Evolutionary conservation across 53 echinoderm and acorn worm genomes (phyloP).

Genomic region (Holothuria leucospilota): DNA sequence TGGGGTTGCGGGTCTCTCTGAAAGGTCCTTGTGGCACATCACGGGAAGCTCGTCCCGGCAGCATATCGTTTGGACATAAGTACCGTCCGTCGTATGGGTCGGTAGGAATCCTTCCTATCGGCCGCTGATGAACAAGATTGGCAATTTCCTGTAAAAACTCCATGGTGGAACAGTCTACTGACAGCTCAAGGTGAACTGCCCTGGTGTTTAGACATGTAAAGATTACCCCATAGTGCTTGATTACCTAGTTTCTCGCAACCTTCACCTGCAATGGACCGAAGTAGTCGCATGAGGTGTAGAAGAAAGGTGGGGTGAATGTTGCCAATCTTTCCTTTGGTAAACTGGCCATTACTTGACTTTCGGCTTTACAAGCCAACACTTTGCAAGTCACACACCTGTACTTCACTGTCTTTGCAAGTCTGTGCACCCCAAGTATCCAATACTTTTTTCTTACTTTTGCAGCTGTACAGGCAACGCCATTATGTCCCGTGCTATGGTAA

Average conservation of each 20-base stretch:
- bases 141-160: conserved; percentile 55
- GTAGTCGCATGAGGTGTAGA: conserved; percentile 49
- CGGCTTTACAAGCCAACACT: conserved; percentile 29
- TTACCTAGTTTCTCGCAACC: conserved; percentile 37
- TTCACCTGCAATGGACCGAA: conserved; percentile 50
- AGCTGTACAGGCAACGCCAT: too few relatives aligned
- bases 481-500: conserved; percentile 39
- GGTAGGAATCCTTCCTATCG: conserved; percentile 49
- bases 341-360: conserved; percentile 53
- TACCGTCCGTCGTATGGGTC: too few relatives aligned
- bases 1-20: too few relatives aligned
- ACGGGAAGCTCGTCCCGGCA: conserved; percentile 39
- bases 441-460: conserved; percentile 59
- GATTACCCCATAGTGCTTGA: conserved; percentile 60
- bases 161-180: conserved; percentile 52
- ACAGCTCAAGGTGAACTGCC: conserved; percentile 60
- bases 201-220: conserved; percentile 59
- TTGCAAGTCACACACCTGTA: conserved; percentile 55
- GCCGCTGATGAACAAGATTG: conserved; percentile 44
- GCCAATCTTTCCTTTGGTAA: conserved; percentile 42
- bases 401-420: conserved; percentile 63
- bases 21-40: too few relatives aligned
- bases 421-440: conserved; percentile 62
- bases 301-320: too few relatives aligned
- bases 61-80: conserved; percentile 59